These are phyloP conservation scores for Erebia ligea DNA, from an alignment of 2,888 invertebrate genomes.

Conservation along the genomic window DNA sequence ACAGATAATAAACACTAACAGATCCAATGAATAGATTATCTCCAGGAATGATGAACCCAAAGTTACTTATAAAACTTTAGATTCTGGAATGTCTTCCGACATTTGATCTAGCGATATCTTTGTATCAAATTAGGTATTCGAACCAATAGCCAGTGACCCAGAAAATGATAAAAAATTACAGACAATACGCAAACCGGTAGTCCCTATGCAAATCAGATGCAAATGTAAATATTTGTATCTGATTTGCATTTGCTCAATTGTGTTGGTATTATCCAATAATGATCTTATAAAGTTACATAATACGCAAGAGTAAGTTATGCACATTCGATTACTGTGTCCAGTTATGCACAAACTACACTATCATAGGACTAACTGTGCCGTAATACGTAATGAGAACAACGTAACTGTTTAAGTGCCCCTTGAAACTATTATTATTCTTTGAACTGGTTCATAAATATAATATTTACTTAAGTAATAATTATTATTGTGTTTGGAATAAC, in stretches of 20 bases:
- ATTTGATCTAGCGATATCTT: not conserved
- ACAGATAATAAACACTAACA: not conserved
- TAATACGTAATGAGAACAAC: not conserved
- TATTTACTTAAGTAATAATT: too few relatives aligned
- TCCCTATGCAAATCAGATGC: not conserved
- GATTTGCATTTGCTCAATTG: too few relatives aligned
- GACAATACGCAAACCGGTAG: not conserved
- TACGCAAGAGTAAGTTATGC: slow-evolving; percentile 12
- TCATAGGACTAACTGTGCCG: slow-evolving; percentile 10
- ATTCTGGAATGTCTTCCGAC: too few relatives aligned
- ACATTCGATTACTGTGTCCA: slow-evolving; percentile 12
- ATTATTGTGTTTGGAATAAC: too few relatives aligned
- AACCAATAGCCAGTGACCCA: not conserved
- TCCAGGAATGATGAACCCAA: too few relatives aligned
- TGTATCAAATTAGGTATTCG: not conserved
- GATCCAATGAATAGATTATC: too few relatives aligned
- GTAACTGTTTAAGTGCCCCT: not conserved
- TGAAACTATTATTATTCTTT: slow-evolving; percentile 3
- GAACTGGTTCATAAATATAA: not conserved
- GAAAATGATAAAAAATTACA: not conserved
- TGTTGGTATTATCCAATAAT: slow-evolving; percentile 18
- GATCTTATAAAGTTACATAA: slow-evolving; percentile 15
- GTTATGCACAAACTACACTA: slow-evolving; percentile 2
- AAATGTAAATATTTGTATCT: not conserved
- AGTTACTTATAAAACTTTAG: too few relatives aligned